Percentiles rank a stretch among this genome's conserved stretches.
Conservation (phyloP, 2,113 vertebrate species). For the Crotalus tigris region DNA sequence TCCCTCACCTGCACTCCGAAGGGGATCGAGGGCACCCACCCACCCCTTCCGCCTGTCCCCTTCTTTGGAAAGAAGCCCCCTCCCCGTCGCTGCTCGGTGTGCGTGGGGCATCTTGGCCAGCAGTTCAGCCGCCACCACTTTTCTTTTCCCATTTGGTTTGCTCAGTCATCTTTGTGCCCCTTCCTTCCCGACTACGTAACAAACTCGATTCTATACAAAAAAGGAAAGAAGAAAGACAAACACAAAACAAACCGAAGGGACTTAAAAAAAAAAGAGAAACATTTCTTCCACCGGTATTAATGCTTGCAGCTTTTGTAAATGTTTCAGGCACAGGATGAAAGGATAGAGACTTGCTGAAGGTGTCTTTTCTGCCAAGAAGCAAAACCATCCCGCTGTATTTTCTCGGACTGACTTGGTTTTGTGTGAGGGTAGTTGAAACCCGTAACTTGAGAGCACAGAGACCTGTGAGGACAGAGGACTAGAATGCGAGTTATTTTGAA, state of each 20-base stretch:
- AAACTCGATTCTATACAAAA: slow-evolving; percentile 31
- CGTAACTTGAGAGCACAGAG: slow-evolving; percentile 74
- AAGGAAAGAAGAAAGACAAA: slow-evolving; percentile 20
- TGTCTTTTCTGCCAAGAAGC: slow-evolving; percentile 55
- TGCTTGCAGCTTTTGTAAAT: slow-evolving; percentile 37
- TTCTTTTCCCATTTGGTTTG: not conserved
- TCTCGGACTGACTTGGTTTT: not conserved
- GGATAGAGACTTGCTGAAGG: slow-evolving; percentile 37
- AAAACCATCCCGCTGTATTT: slow-evolving; percentile 62
- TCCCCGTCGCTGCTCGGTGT: not conserved
- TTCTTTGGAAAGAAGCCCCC: slow-evolving; percentile 30
- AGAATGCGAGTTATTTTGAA: slow-evolving; percentile 68
- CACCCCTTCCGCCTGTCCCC: not conserved
- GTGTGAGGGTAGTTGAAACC: slow-evolving; percentile 50
- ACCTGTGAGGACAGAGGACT: slow-evolving; percentile 34
- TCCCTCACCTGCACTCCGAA: slow-evolving; percentile 68
- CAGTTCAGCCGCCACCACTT: slow-evolving; percentile 42
- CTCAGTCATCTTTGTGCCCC: slow-evolving; percentile 57
- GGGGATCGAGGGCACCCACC: not conserved
- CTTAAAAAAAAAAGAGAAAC: not conserved
- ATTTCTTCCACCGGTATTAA: slow-evolving; percentile 44
- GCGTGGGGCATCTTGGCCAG: slow-evolving; percentile 56
- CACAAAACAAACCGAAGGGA: not conserved
- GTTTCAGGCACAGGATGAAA: slow-evolving; percentile 48
- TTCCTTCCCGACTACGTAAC: slow-evolving; percentile 58